Evolutionary conservation across 1,140 invertebrate species (phyloP).

Genomic region (Tachypleus tridentatus): DNA sequence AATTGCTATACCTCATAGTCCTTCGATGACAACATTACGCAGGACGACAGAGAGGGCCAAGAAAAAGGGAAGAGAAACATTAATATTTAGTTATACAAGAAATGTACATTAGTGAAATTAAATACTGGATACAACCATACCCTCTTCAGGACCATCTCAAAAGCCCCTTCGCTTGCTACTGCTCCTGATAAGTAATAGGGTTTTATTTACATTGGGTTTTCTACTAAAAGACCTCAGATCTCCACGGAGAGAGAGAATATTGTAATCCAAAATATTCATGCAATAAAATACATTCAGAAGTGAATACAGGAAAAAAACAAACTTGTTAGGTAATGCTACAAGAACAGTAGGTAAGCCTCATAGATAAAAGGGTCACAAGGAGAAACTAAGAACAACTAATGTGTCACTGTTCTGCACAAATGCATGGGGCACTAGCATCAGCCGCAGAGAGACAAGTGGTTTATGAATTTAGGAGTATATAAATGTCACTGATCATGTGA

Average conservation of each 20-base stretch:
- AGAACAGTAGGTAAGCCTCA: no score
- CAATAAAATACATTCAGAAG: no score
- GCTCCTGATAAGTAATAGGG: background rate
- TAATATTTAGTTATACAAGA: no score
- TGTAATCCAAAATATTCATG: no score
- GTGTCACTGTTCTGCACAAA: conserved; percentile 6
- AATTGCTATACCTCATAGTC: conserved; percentile 20
- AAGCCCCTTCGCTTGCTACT: conserved; percentile 62
- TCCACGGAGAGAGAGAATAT: no score
- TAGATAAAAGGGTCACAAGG: no score
- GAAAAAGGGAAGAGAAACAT: conserved; percentile 14
- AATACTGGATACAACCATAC: background rate
- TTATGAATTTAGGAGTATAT: background rate
- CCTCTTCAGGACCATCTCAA: conserved; percentile 86
- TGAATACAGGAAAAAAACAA: no score
- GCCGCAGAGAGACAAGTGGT: conserved; percentile 3
- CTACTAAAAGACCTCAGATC: no score
- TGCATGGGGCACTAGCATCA: conserved; percentile 8
- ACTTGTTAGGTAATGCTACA: no score
- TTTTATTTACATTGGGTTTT: no score
- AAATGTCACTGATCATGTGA: conserved; percentile 3
- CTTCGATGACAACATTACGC: conserved; percentile 14
- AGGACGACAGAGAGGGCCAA: conserved; percentile 15
- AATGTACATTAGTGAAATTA: no score
- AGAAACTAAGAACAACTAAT: no score